These are phyloP conservation scores for Galeopsomyia nigrocyanea DNA, from an alignment of 2,888 invertebrate genomes.

Conservation along the genomic window DNA sequence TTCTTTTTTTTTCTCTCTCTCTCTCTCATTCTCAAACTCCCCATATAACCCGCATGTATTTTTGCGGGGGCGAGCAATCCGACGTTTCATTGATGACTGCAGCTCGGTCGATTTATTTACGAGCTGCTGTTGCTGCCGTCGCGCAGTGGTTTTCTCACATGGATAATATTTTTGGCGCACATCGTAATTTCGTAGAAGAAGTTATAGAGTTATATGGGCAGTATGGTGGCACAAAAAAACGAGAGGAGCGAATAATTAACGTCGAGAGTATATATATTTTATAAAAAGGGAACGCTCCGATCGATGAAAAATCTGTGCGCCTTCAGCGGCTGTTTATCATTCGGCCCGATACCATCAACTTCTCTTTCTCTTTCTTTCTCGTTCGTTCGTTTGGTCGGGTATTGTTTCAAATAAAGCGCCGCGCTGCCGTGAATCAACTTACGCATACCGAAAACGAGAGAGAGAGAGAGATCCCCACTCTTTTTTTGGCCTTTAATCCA, in stretches of 20 bases:
- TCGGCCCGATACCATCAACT: slow-evolving; percentile 11
- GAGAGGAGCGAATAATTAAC: slow-evolving; percentile 10
- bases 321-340: too few relatives aligned
- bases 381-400: slow-evolving; percentile 15
- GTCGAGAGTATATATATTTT: not conserved
- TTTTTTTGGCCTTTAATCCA: slow-evolving; percentile 45
- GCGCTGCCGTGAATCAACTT: slow-evolving; percentile 42
- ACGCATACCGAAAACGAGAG: not conserved
- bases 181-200: too few relatives aligned
- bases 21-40: slow-evolving; percentile 4
- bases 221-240: too few relatives aligned
- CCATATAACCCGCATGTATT: not conserved
- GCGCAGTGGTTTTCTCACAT: too few relatives aligned
- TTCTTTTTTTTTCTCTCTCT: slow-evolving; percentile 12
- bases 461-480: not conserved
- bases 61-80: slow-evolving; percentile 15
- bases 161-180: too few relatives aligned
- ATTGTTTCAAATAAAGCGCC: slow-evolving; percentile 44
- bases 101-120: too few relatives aligned
- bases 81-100: too few relatives aligned
- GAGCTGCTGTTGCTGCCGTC: too few relatives aligned
- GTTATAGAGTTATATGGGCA: too few relatives aligned
- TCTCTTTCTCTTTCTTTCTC: slow-evolving; percentile 25
- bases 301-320: slow-evolving; percentile 19
- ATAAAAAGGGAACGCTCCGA: not conserved